phyloP scores from a whole-genome alignment of 2,888 invertebrate species.

The Chrysodeixis includens region DNA sequence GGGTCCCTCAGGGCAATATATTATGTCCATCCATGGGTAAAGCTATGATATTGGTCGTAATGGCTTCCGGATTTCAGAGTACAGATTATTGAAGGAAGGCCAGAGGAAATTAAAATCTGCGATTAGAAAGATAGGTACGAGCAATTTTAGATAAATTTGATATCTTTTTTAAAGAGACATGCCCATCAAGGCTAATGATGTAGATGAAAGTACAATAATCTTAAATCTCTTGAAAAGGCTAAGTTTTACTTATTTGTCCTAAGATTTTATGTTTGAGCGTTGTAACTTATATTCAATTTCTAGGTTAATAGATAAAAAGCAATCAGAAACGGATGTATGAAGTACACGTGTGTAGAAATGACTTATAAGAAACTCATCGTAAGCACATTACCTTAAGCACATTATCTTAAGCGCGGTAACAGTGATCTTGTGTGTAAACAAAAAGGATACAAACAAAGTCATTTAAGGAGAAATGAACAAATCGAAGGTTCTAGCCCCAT shows the following conservation, averaged over 20 bases:
- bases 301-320: neutral
- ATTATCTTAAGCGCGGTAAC: neutral
- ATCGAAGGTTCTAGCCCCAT: conserved; percentile 49
- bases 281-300: neutral
- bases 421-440: conserved; percentile 18
- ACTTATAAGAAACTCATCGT: neutral
- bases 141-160: neutral
- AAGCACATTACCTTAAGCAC: neutral
- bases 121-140: neutral
- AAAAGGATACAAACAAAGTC: conserved; percentile 27
- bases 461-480: conserved; percentile 40
- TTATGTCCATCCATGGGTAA: conserved; percentile 38
- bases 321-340: neutral
- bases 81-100: conserved; percentile 22
- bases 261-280: neutral
- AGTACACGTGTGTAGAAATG: neutral
- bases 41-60: conserved; percentile 40
- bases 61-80: conserved; percentile 29
- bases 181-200: neutral
- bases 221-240: neutral
- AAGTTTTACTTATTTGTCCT: neutral
- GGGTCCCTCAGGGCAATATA: conserved; percentile 30
- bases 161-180: neutral
- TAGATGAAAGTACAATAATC: neutral
- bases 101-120: conserved; percentile 2